Evolutionary conservation across 2,888 invertebrate genomes (phyloP).

Genomic region (Acleris holmiana): DNA sequence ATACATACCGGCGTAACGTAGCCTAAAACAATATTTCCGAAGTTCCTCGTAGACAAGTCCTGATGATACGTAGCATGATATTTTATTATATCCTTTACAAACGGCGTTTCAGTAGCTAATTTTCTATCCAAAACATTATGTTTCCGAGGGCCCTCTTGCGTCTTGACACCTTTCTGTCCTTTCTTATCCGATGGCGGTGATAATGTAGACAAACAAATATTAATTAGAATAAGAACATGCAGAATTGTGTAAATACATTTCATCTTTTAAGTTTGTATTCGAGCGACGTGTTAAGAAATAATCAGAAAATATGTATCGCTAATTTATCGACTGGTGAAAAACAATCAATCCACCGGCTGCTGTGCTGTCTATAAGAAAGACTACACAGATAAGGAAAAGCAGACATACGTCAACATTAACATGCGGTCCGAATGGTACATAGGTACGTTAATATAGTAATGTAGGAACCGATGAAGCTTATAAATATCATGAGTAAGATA

Average conservation of each 20-base stretch:
- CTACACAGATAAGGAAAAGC: constrained; percentile 7
- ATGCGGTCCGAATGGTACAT: constrained; percentile 12
- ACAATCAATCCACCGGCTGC: constrained; percentile 31
- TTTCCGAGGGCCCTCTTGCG: constrained; percentile 84
- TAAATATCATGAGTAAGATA: neutral
- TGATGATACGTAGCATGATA: constrained; percentile 91
- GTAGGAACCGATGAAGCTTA: neutral
- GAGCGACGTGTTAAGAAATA: constrained; percentile 10
- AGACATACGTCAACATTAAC: constrained; percentile 19
- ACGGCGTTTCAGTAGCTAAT: constrained; percentile 87
- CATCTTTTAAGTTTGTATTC: constrained; percentile 52
- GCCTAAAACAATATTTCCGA: constrained; percentile 91
- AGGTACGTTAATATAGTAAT: too few relatives aligned
- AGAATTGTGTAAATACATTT: constrained; percentile 63
- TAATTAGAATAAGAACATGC: constrained; percentile 64
- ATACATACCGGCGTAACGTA: constrained; percentile 93
- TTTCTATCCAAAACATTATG: constrained; percentile 88
- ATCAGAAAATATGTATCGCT: constrained; percentile 19
- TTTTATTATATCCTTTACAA: constrained; percentile 89
- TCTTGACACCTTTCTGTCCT: constrained; percentile 73
- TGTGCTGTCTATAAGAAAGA: too few relatives aligned
- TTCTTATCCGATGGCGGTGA: constrained; percentile 78
- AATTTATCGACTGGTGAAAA: constrained; percentile 31
- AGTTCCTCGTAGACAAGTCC: constrained; percentile 86
- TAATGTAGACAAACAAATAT: constrained; percentile 72